These are phyloP conservation scores for Ciona savignyi DNA, from an alignment of 23 tunicate genomes.

Conservation along the genomic window DNA sequence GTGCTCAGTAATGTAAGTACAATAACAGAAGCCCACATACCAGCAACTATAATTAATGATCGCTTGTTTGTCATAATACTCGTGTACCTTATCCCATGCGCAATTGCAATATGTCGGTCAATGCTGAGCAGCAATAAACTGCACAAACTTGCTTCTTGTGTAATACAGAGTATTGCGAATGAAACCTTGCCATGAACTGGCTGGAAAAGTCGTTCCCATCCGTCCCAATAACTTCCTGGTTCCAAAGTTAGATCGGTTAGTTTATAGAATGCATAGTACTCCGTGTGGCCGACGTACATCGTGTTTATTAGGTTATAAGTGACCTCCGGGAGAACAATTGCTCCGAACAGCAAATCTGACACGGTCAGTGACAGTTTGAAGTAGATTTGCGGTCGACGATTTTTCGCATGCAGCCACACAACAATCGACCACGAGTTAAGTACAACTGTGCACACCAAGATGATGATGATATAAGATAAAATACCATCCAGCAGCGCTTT, in stretches of 20 bases:
- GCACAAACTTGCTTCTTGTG: conserved; percentile 47
- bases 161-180: conserved; percentile 10
- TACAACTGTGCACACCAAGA: conserved; percentile 10
- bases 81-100: conserved; percentile 8
- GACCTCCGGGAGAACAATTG: conserved; percentile 18
- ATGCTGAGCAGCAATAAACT: conserved; percentile 32
- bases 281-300: conserved; percentile 27
- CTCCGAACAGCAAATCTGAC: conserved; percentile 45
- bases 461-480: conserved; percentile 9
- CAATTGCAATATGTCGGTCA: conserved; percentile 36
- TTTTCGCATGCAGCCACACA: conserved; percentile 22
- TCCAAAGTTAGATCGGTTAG: not conserved
- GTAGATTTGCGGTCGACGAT: conserved; percentile 23
- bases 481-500: conserved; percentile 10
- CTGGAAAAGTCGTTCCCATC: conserved; percentile 20
- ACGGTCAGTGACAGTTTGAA: conserved; percentile 34
- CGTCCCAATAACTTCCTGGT: not conserved
- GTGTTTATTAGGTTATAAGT: conserved; percentile 1
- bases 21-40: conserved; percentile 16
- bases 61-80: conserved; percentile 21
- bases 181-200: conserved; percentile 15
- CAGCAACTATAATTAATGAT: conserved; percentile 3
- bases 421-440: conserved; percentile 26
- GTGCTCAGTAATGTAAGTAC: not conserved
- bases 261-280: conserved; percentile 23